Evolutionary conservation across 64 coral and sea anemone genomes (phyloP).

Genomic region (Platygyra sinensis): DNA sequence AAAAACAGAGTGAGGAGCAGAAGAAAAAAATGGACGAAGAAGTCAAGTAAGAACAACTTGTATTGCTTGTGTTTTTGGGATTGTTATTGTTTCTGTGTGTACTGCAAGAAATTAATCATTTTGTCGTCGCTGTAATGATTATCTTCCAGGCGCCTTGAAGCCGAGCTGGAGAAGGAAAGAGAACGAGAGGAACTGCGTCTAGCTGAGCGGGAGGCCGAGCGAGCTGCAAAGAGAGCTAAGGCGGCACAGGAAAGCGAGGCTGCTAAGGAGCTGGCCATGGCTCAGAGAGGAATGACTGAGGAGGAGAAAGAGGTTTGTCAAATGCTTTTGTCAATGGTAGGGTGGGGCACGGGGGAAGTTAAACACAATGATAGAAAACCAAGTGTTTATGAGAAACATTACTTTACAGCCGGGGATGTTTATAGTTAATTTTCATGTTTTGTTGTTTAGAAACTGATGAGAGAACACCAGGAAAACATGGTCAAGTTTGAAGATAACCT

Average conservation of each 20-base stretch:
- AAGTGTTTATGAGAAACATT: no score
- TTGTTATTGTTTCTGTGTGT: not conserved
- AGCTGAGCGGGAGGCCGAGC: slow-evolving; percentile 88
- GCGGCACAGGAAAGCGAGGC: slow-evolving; percentile 79
- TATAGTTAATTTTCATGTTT: not conserved
- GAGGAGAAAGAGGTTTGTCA: slow-evolving; percentile 87
- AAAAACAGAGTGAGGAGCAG: slow-evolving; percentile 85
- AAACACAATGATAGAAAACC: no score
- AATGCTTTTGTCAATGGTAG: not conserved
- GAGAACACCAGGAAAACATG: slow-evolving; percentile 97
- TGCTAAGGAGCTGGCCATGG: slow-evolving; percentile 65
- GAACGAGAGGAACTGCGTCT: slow-evolving; percentile 84
- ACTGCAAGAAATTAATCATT: not conserved
- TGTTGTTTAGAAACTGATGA: slow-evolving; percentile 77
- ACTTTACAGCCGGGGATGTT: not conserved
- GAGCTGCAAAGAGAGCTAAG: slow-evolving; percentile 69
- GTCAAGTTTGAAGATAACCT: slow-evolving; percentile 91
- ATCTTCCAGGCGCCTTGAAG: slow-evolving; percentile 79
- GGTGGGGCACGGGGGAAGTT: no score
- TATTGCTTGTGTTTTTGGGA: no score
- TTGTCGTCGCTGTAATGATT: not conserved
- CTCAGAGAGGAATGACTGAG: slow-evolving; percentile 86
- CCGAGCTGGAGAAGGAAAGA: slow-evolving; percentile 86
- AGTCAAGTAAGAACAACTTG: slow-evolving; percentile 64
- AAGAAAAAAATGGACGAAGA: slow-evolving; percentile 90